phyloP scores from a whole-genome alignment of 2,888 invertebrate species.

The Idaea biselata region DNA sequence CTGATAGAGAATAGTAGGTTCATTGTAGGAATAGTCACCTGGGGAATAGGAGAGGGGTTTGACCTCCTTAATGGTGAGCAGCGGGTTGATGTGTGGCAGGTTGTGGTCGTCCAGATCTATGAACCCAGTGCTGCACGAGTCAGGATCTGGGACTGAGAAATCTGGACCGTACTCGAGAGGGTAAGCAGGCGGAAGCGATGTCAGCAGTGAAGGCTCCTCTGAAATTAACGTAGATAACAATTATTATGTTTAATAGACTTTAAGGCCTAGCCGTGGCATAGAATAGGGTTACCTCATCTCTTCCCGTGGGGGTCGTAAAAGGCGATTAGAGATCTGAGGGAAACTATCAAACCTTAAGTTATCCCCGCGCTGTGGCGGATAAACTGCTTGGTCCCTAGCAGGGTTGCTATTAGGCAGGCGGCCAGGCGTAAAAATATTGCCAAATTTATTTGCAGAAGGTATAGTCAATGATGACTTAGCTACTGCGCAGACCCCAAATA shows the following conservation, averaged over 20 bases:
- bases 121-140: constrained; percentile 29
- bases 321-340: too few relatives aligned
- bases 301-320: too few relatives aligned
- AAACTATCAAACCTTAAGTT: too few relatives aligned
- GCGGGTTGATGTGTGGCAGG: constrained; percentile 67
- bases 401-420: too few relatives aligned
- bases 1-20: constrained; percentile 3
- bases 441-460: too few relatives aligned
- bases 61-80: constrained; percentile 44
- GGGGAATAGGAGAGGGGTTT: not conserved
- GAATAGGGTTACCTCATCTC: too few relatives aligned
- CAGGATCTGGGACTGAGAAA: constrained; percentile 37
- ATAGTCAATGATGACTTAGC: too few relatives aligned
- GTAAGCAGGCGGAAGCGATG: constrained; percentile 15
- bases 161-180: constrained; percentile 64
- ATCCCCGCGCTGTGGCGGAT: too few relatives aligned
- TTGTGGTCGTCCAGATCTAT: constrained; percentile 54
- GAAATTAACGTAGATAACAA: not conserved
- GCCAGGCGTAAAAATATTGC: too few relatives aligned
- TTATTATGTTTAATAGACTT: not conserved
- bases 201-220: constrained; percentile 7
- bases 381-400: too few relatives aligned
- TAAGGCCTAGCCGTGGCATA: too few relatives aligned
- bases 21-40: constrained; percentile 9
- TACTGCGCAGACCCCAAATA: too few relatives aligned